A percentile compares a stretch with the other conserved stretches of the same genome.
Conservation (phyloP, 1,140 invertebrate species). For the Rhynchophorus ferrugineus region DNA sequence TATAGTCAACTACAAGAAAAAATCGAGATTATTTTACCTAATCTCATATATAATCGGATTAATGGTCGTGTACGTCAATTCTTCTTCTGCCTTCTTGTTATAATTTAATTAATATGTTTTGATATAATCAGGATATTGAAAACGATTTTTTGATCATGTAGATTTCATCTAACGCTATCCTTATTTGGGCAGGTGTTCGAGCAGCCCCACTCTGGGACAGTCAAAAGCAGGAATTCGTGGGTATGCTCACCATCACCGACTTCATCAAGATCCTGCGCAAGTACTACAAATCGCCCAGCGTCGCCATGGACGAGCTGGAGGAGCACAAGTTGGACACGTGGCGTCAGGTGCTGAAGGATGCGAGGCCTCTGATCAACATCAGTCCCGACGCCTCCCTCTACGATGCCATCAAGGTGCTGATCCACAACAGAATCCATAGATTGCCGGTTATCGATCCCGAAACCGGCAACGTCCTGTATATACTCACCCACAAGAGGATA, state of each 20-base stretch:
- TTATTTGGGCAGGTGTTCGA: conserved; percentile 89
- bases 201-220: conserved; percentile 98
- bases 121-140: too few species aligned
- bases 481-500: conserved; percentile 98
- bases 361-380: conserved; percentile 78
- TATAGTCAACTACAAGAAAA: too few species aligned
- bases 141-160: too few species aligned
- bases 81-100: too few species aligned
- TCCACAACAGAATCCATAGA: conserved; percentile 92
- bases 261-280: conserved; percentile 98
- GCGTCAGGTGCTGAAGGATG: conserved; percentile 74
- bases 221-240: conserved; percentile 80
- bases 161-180: too few species aligned
- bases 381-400: conserved; percentile 82
- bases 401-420: conserved; percentile 82
- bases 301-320: conserved; percentile 92
- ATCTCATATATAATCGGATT: too few species aligned
- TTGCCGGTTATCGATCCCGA: conserved; percentile 92
- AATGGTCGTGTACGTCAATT: too few species aligned
- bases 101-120: too few species aligned
- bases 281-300: conserved; percentile 90
- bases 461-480: conserved; percentile 96
- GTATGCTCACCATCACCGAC: conserved; percentile 99
- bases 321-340: conserved; percentile 95
- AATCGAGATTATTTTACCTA: too few species aligned